These are phyloP conservation scores for Pantala flavescens DNA, from an alignment of 1,140 invertebrate genomes.

Conservation along the genomic window DNA sequence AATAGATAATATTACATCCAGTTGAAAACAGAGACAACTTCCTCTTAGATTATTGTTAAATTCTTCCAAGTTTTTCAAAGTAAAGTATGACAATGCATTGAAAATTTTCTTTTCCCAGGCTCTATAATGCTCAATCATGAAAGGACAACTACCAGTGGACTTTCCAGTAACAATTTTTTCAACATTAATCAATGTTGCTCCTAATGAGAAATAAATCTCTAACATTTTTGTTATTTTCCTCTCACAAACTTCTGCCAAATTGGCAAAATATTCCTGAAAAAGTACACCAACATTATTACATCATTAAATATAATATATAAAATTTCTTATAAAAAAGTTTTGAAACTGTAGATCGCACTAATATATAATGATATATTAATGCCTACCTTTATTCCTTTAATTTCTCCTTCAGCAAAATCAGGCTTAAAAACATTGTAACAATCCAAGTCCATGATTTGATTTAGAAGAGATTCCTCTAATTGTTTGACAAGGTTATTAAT, in stretches of 20 bases:
- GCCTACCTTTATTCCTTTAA: background rate
- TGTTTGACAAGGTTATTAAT: background rate
- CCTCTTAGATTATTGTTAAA: constrained; percentile 52
- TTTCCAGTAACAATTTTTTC: constrained; percentile 62
- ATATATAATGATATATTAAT: background rate
- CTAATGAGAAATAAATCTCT: constrained; percentile 58
- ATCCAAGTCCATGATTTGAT: constrained; percentile 34
- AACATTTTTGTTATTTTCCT: constrained; percentile 52
- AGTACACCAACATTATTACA: constrained; percentile 15
- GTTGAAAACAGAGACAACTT: constrained; percentile 57
- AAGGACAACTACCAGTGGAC: constrained; percentile 46
- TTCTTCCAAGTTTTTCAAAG: constrained; percentile 55
- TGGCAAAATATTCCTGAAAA: constrained; percentile 51
- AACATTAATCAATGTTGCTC: constrained; percentile 67
- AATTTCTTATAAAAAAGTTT: background rate
- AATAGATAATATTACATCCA: constrained; percentile 58
- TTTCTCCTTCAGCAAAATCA: constrained; percentile 21
- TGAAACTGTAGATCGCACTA: background rate
- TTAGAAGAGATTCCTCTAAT: background rate
- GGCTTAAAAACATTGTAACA: constrained; percentile 46
- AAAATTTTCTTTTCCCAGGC: constrained; percentile 62
- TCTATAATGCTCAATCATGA: constrained; percentile 56
- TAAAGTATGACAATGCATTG: constrained; percentile 36
- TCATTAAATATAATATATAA: constrained; percentile 14
- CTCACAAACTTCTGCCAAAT: constrained; percentile 53